phyloP scores from a whole-genome alignment of 2,797 vertebrate genomes.

The Florisuga fusca region DNA sequence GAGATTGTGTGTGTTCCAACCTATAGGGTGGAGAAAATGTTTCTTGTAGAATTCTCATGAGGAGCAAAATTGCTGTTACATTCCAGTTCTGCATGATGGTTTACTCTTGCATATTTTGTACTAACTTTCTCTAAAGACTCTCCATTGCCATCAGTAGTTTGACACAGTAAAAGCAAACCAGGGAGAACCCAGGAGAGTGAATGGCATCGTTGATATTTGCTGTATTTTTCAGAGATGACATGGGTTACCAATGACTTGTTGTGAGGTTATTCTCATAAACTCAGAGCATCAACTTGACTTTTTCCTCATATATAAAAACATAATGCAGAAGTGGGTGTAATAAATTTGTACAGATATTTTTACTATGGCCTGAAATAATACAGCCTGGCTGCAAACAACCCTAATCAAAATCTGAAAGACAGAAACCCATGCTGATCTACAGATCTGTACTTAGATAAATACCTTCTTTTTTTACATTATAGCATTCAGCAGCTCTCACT shows the following conservation, averaged over 20 bases:
- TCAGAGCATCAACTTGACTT: neutral
- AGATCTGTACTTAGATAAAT: neutral
- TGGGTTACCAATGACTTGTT: neutral
- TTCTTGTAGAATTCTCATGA: neutral
- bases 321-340: neutral
- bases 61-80: neutral
- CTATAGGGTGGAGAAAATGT: neutral
- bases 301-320: neutral
- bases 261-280: neutral
- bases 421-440: neutral
- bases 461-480: neutral
- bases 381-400: neutral
- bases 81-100: neutral
- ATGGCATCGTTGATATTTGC: neutral
- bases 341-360: neutral
- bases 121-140: neutral
- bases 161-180: neutral
- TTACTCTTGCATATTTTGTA: neutral
- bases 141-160: neutral
- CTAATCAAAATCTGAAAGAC: neutral
- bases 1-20: neutral
- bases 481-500: neutral
- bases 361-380: neutral
- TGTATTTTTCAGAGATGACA: neutral
- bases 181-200: neutral